These are phyloP conservation scores for Indri indri DNA, from an alignment of 2,113 vertebrate species.

Conservation along the genomic window DNA sequence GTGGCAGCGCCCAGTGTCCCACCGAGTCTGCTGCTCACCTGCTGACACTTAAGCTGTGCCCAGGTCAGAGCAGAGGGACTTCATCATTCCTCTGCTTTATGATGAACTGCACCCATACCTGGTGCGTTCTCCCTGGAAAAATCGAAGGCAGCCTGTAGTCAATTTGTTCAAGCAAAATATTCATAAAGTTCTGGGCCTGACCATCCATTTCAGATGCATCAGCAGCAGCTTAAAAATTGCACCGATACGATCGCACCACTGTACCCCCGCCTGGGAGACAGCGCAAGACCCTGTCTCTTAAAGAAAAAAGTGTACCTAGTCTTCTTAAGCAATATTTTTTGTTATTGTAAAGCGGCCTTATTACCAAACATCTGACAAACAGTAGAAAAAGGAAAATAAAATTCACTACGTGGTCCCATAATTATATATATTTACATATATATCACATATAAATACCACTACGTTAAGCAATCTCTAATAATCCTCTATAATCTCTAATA, in stretches of 20 bases:
- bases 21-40: not conserved
- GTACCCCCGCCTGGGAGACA: too few species aligned
- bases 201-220: not conserved
- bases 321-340: not conserved
- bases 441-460: not conserved
- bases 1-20: not conserved
- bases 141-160: not conserved
- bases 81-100: not conserved
- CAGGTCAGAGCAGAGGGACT: not conserved
- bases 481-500: not conserved
- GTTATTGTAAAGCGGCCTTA: not conserved
- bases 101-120: not conserved
- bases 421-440: not conserved
- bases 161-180: constrained; percentile 34
- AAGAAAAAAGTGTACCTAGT: too few species aligned
- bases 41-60: not conserved
- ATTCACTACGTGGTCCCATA: not conserved
- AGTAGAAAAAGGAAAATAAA: not conserved
- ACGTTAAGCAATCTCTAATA: not conserved
- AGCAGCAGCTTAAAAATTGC: not conserved
- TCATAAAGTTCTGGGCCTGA: not conserved
- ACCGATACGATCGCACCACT: not conserved
- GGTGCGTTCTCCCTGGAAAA: not conserved
- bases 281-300: too few species aligned
- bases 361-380: not conserved